Percentiles rank a stretch among this genome's conserved stretches.
Conservation (phyloP, 2,888 invertebrate genomes). For the Campaea margaritaria region DNA sequence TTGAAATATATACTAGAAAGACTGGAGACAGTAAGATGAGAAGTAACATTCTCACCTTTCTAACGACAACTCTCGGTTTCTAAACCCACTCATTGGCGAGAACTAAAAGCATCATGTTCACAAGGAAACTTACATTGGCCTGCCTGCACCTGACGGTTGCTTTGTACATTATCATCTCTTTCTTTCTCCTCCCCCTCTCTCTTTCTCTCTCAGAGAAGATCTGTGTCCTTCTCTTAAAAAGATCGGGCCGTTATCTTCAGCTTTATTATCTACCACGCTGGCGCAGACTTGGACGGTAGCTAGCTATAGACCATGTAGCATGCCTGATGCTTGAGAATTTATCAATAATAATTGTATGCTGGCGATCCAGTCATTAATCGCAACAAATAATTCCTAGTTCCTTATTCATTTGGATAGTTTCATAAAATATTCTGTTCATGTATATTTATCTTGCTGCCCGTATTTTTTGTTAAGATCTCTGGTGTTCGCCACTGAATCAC, state of each 20-base stretch:
- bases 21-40: not conserved
- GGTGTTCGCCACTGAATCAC: not conserved
- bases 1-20: too few relatives aligned
- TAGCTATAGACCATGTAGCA: too few relatives aligned
- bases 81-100: not conserved
- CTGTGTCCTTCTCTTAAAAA: too few relatives aligned
- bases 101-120: not conserved
- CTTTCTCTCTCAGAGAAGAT: too few relatives aligned
- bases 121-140: too few relatives aligned
- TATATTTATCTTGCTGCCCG: not conserved
- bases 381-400: not conserved
- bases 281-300: too few relatives aligned
- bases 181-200: too few relatives aligned
- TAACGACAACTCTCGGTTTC: constrained; percentile 7
- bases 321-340: not conserved
- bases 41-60: constrained; percentile 9
- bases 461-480: constrained; percentile 2
- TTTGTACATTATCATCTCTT: too few relatives aligned
- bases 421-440: constrained; percentile 6
- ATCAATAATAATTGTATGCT: too few relatives aligned
- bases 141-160: too few relatives aligned
- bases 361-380: not conserved
- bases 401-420: not conserved
- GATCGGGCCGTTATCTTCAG: too few relatives aligned
- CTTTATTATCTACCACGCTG: too few relatives aligned